These are phyloP conservation scores for Scaeva pyrastri DNA, from an alignment of 2,888 invertebrate genomes.

Conservation along the genomic window DNA sequence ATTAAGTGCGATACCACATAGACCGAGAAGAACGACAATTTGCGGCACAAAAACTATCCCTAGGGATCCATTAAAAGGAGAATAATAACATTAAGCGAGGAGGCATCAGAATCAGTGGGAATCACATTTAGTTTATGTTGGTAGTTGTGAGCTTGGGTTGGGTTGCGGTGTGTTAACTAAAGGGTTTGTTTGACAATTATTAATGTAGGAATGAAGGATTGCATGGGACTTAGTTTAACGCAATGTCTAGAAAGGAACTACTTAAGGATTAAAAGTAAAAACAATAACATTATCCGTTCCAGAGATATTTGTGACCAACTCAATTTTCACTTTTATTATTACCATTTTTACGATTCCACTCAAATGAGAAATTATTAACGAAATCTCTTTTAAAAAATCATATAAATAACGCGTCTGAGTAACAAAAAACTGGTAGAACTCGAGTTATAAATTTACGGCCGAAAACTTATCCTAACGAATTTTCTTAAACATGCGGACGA, in stretches of 20 bases:
- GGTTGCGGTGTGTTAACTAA: slow-evolving; percentile 13
- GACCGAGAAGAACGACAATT: slow-evolving; percentile 69
- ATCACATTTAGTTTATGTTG: slow-evolving; percentile 1
- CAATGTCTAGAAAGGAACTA: not conserved
- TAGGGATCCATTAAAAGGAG: slow-evolving; percentile 64
- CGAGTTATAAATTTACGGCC: too few species aligned
- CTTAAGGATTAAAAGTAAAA: not conserved
- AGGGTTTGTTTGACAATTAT: slow-evolving; percentile 46
- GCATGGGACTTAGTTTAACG: too few species aligned
- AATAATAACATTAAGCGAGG: slow-evolving; percentile 64
- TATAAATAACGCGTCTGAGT: too few species aligned
- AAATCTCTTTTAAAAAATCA: too few species aligned
- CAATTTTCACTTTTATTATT: too few species aligned
- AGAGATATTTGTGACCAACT: too few species aligned
- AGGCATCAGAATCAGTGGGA: not conserved
- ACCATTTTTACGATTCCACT: too few species aligned
- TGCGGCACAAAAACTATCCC: slow-evolving; percentile 59
- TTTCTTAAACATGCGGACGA: too few species aligned
- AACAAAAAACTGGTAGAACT: too few species aligned
- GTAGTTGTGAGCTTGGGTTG: slow-evolving; percentile 15
- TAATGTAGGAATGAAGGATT: not conserved
- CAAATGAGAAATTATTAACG: too few species aligned
- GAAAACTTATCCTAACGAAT: too few species aligned
- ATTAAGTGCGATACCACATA: slow-evolving; percentile 63
- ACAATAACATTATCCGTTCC: too few species aligned